Evolutionary conservation across 2,888 invertebrate species (phyloP).

Genomic region (Spodoptera picta): DNA sequence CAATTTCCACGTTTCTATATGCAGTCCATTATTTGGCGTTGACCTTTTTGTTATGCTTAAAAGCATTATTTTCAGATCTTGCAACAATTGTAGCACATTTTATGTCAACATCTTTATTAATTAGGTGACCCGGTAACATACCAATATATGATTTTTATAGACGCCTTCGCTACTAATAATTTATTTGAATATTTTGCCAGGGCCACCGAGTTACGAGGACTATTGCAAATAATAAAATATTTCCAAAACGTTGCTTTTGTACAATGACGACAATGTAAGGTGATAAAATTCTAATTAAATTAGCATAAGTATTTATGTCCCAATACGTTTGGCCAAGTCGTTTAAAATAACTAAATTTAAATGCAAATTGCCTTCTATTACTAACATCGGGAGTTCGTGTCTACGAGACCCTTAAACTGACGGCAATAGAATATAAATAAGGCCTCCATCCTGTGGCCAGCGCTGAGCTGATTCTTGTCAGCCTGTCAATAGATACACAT

Average conservation of each 20-base stretch:
- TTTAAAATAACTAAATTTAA: conserved; percentile 59
- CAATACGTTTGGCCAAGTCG: conserved; percentile 43
- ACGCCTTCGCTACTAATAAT: conserved; percentile 18
- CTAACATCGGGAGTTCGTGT: conserved; percentile 60
- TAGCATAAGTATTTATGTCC: conserved; percentile 48
- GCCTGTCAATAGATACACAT: conserved; percentile 29
- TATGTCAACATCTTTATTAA: conserved; percentile 28
- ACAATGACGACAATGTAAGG: conserved; percentile 45
- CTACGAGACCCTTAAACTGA: conserved; percentile 56
- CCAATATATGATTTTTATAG: conserved; percentile 33
- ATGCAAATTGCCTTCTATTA: conserved; percentile 63
- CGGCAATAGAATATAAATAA: conserved; percentile 56
- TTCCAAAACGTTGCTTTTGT: conserved; percentile 17
- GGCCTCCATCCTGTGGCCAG: conserved; percentile 55
- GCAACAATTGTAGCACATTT: conserved; percentile 31
- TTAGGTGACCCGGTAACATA: conserved; percentile 21
- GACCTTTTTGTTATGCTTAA: conserved; percentile 53
- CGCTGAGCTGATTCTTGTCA: conserved; percentile 33
- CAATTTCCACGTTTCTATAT: conserved; percentile 57
- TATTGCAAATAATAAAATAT: conserved; percentile 27
- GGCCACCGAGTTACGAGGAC: conserved; percentile 31
- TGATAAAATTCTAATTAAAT: conserved; percentile 45
- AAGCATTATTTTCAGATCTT: conserved; percentile 34
- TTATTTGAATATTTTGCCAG: conserved; percentile 20
- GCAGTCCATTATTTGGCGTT: conserved; percentile 53